These are phyloP conservation scores for Therioaphis trifolii DNA, from an alignment of 2,888 invertebrate species.

Conservation along the genomic window DNA sequence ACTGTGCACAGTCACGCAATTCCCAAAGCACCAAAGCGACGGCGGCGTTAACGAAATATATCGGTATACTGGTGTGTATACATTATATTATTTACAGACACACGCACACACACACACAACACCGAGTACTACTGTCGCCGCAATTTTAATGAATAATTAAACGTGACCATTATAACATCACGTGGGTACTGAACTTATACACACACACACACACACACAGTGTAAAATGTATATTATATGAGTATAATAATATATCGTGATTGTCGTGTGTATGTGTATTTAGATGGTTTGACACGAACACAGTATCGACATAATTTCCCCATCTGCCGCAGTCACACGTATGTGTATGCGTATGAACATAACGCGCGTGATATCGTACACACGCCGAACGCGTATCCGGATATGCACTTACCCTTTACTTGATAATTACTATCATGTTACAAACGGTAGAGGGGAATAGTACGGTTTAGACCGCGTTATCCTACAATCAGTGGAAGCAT, in stretches of 20 bases:
- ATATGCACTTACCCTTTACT: conserved; percentile 31
- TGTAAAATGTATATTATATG: background rate
- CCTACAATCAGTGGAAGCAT: too few relatives aligned
- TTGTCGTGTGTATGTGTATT: conserved; percentile 23
- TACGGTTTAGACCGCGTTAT: too few relatives aligned
- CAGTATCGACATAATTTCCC: conserved; percentile 21
- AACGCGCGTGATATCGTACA: background rate
- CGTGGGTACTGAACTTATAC: too few relatives aligned
- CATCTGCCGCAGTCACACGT: too few relatives aligned
- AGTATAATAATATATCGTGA: conserved; percentile 23
- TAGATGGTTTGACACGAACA: conserved; percentile 35
- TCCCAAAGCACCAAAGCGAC: conserved; percentile 49
- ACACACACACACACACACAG: background rate
- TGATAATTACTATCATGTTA: conserved; percentile 15
- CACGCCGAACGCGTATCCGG: background rate
- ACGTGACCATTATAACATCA: conserved; percentile 3
- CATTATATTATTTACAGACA: too few relatives aligned
- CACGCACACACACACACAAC: background rate
- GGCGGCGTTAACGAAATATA: background rate
- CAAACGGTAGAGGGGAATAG: too few relatives aligned
- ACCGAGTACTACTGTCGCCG: background rate
- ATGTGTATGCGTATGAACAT: background rate
- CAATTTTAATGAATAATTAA: conserved; percentile 61
- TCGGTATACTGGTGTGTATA: too few relatives aligned
- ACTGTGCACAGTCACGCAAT: conserved; percentile 41